Evolutionary conservation across 2,888 invertebrate genomes (phyloP), one percentile per base, ranked within the genome.

Genomic region (Oscheius sp.): DNA sequence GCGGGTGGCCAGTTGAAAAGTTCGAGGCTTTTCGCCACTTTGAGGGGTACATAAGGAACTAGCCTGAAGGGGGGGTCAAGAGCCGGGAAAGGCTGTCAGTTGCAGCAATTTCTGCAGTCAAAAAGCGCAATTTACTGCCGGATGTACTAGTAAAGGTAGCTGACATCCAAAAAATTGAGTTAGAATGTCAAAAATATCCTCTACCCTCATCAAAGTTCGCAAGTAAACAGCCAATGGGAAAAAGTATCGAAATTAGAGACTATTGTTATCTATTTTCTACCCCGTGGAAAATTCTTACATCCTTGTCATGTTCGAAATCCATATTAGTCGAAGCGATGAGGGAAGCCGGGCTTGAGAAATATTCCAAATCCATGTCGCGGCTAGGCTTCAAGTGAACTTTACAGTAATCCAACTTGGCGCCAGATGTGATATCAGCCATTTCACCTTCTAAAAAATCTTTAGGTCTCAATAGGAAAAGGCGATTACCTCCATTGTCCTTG

Each of bases 331-430:
- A 92, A 81, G 92, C 92, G 78, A 95, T 92, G 89, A 93, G 92
- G 74, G 92, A 92, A 77, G 92, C 93, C 0, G 94, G 94, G 76
- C 95, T 92, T 29, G 93, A 91, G 78, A 95, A 91, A 82, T 93
- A 94, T 90, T 98, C 98, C 89, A 96, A 95, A 90, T 96, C 96
- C 7, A 96, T 95, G 91, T 96, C 95, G 82, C 98, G 91, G 7
- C 95, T 94, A 43, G 97, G 97, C 89, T 95, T 95, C 74, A 97
- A 95, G 56, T 94, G 93, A 72, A 98, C 93, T 73, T 82, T 80
- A 73, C 83, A 83, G 71, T 78, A 83, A 69, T 83, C 83, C 71
- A 87, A 77, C 69, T 84, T 83, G 73, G 82, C 75, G 3, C 74
- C 68, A 18, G 73, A 70, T 1, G 86, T 85, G 7, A 85, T 82